Conservation (phyloP, 2,797 vertebrate species). For the Alcedo atthis region DNA sequence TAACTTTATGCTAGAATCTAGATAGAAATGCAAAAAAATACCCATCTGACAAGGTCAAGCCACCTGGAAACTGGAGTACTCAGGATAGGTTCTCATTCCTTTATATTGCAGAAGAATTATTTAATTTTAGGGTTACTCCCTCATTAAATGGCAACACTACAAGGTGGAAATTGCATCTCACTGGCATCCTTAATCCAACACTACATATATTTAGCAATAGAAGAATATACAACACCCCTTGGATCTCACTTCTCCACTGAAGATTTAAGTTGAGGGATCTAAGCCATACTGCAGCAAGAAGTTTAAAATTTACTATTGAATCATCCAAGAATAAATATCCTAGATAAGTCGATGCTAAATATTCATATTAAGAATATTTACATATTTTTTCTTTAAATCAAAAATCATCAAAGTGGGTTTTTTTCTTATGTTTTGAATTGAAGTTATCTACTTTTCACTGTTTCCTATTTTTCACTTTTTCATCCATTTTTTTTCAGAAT, state of each 20-base stretch:
- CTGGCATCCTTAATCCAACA: neutral
- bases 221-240: neutral
- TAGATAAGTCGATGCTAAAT: neutral
- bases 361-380: neutral
- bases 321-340: neutral
- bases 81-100: neutral
- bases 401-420: neutral
- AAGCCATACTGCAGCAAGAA: neutral
- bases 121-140: neutral
- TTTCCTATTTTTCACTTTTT: neutral
- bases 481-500: neutral
- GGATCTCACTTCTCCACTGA: neutral
- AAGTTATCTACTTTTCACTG: neutral
- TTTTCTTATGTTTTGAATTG: neutral
- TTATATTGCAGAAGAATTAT: neutral
- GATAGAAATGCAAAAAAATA: neutral
- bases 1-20: neutral
- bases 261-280: neutral
- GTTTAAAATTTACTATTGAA: neutral
- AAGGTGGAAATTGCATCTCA: neutral
- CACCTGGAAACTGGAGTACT: neutral
- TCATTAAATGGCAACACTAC: neutral
- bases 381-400: neutral
- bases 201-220: neutral
- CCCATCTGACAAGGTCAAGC: neutral